Conservation (phyloP, 23 tunicate genomes). For the Trididemnum clinides region DNA sequence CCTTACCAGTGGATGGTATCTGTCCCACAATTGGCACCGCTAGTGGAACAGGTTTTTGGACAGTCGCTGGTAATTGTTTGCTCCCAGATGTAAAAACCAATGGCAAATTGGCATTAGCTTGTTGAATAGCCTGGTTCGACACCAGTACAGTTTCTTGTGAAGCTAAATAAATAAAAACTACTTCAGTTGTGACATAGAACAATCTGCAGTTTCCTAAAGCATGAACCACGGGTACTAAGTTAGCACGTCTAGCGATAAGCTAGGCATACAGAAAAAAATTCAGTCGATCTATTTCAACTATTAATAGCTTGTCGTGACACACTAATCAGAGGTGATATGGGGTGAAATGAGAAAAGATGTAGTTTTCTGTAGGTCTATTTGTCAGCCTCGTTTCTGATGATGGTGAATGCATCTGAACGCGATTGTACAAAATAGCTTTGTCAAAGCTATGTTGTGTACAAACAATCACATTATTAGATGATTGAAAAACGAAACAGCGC, state of each 20-base stretch:
- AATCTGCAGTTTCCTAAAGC: background rate
- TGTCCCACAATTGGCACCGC: background rate
- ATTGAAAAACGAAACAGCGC: no score
- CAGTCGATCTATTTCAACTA: no score
- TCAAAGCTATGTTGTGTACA: no score
- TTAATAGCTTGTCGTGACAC: no score
- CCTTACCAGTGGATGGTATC: background rate
- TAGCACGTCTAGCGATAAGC: background rate
- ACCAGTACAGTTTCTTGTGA: background rate
- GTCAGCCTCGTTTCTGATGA: no score
- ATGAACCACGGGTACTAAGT: background rate
- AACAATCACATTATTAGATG: no score
- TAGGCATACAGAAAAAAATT: no score
- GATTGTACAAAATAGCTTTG: no score
- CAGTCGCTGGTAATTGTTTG: background rate
- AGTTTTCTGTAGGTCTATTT: no score
- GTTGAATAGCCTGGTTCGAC: background rate
- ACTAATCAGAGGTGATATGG: no score
- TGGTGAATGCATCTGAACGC: no score
- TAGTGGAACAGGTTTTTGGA: conserved; percentile 33
- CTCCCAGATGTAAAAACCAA: background rate
- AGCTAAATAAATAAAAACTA: background rate
- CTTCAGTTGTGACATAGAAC: background rate
- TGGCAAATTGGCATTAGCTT: background rate
- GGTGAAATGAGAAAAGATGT: no score